A percentile compares a stretch with the other conserved stretches of the same genome.
phyloP scores from a whole-genome alignment of 2,888 invertebrate genomes.

The Pachycephus smyrnensis region DNA sequence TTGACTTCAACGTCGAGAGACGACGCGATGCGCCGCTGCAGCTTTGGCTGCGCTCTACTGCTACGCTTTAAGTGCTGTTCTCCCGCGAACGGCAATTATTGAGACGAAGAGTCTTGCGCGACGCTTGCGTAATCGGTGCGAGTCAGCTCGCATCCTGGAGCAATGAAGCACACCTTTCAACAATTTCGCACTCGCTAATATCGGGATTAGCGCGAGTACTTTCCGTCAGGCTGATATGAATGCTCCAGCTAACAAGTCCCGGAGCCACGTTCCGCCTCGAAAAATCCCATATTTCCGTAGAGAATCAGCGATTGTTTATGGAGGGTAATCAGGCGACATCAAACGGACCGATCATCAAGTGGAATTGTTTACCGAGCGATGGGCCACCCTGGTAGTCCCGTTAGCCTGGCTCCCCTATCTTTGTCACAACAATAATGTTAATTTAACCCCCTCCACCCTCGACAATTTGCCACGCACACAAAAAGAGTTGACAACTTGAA shows the following conservation, averaged over 20 bases:
- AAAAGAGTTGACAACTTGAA: constrained; percentile 68
- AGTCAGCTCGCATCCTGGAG: neutral
- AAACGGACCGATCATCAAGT: constrained; percentile 67
- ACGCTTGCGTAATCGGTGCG: neutral
- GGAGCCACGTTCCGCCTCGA: neutral
- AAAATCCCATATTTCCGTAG: constrained; percentile 22
- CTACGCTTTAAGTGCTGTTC: neutral
- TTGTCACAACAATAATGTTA: constrained; percentile 67
- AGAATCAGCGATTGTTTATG: constrained; percentile 65
- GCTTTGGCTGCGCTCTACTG: neutral
- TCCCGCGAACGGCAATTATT: neutral
- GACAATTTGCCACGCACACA: constrained; percentile 65
- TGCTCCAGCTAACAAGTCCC: neutral
- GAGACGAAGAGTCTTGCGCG: neutral
- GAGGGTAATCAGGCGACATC: constrained; percentile 67
- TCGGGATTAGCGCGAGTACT: neutral
- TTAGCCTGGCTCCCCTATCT: constrained; percentile 48
- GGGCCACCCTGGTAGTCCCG: constrained; percentile 37
- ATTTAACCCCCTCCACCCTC: constrained; percentile 56
- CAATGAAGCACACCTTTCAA: neutral
- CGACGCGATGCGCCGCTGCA: neutral
- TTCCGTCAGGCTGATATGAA: neutral
- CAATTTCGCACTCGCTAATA: neutral
- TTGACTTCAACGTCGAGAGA: neutral
- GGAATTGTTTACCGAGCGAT: constrained; percentile 64